phyloP scores from a whole-genome alignment of 2,888 invertebrate genomes.

The Schizotus pectinicornis region DNA sequence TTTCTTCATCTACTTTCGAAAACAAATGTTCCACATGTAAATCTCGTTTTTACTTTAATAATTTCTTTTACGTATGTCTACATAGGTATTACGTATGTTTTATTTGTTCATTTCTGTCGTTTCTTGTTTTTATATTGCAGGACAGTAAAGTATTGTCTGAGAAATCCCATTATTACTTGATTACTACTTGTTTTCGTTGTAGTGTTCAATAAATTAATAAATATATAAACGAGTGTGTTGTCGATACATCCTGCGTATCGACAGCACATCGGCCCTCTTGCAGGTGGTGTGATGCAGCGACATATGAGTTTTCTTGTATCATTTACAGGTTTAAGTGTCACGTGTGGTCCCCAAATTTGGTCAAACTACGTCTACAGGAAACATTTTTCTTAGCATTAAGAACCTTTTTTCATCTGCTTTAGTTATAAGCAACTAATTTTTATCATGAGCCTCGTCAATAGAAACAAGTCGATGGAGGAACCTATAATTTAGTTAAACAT shows the following conservation, averaged over 20 bases:
- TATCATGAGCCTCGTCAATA: constrained; percentile 26
- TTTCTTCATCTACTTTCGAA: constrained; percentile 42
- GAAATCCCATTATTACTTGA: constrained; percentile 29
- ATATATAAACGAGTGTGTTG: constrained; percentile 16
- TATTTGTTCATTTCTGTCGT: constrained; percentile 27
- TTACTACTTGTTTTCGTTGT: constrained; percentile 42
- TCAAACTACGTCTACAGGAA: constrained; percentile 38
- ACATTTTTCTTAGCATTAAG: constrained; percentile 42
- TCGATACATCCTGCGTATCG: constrained; percentile 24
- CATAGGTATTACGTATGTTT: constrained; percentile 12
- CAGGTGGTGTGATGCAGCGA: constrained; percentile 48
- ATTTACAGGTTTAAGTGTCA: constrained; percentile 54
- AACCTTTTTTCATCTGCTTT: constrained; percentile 40
- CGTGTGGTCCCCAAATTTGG: constrained; percentile 36
- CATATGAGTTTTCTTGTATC: constrained; percentile 53
- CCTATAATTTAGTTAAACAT: constrained; percentile 27
- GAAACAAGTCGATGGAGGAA: constrained; percentile 21
- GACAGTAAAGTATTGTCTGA: constrained; percentile 30
- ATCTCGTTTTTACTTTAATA: constrained; percentile 5
- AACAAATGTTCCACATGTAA: constrained; percentile 39
- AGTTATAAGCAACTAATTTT: constrained; percentile 40
- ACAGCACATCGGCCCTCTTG: constrained; percentile 27
- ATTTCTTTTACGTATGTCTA: constrained; percentile 20
- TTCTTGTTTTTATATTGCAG: constrained; percentile 39
- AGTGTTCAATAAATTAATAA: constrained; percentile 21